These are phyloP conservation scores for Larimichthys crocea DNA, from an alignment of 2,113 vertebrate genomes.

Conservation along the genomic window DNA sequence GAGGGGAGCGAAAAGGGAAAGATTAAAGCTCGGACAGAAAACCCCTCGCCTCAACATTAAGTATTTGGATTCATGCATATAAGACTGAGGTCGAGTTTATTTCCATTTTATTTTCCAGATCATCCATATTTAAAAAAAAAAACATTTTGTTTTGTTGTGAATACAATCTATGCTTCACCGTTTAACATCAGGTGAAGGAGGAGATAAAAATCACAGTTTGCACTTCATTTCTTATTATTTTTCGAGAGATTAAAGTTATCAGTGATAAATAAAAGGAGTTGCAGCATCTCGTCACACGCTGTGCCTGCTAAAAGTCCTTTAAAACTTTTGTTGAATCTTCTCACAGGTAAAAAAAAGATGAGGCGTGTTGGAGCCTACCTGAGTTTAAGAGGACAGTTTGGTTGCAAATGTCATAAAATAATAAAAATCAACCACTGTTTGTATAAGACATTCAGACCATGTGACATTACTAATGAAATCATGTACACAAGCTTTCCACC, in stretches of 20 bases:
- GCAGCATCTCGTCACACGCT: too few relatives aligned
- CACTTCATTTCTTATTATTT: background rate
- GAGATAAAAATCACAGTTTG: background rate
- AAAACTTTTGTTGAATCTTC: background rate
- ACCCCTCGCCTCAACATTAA: background rate
- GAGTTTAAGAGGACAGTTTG: too few relatives aligned
- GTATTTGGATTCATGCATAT: background rate
- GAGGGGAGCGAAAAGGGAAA: background rate
- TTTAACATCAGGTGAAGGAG: background rate
- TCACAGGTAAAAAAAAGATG: too few relatives aligned
- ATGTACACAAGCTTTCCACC: too few relatives aligned
- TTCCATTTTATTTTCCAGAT: background rate
- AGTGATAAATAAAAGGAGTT: background rate
- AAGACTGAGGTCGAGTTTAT: background rate
- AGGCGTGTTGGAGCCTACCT: too few relatives aligned
- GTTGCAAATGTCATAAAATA: too few relatives aligned
- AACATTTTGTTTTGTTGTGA: background rate
- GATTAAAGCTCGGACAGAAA: background rate
- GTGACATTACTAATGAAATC: too few relatives aligned
- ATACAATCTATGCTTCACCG: too few relatives aligned
- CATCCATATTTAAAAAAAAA: background rate
- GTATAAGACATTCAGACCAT: too few relatives aligned
- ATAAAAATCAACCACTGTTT: too few relatives aligned
- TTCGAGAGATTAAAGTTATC: background rate
- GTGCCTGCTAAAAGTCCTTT: background rate